phyloP scores from a whole-genome alignment of 1,140 invertebrate species.

The Camponotus pennsylvanicus region DNA sequence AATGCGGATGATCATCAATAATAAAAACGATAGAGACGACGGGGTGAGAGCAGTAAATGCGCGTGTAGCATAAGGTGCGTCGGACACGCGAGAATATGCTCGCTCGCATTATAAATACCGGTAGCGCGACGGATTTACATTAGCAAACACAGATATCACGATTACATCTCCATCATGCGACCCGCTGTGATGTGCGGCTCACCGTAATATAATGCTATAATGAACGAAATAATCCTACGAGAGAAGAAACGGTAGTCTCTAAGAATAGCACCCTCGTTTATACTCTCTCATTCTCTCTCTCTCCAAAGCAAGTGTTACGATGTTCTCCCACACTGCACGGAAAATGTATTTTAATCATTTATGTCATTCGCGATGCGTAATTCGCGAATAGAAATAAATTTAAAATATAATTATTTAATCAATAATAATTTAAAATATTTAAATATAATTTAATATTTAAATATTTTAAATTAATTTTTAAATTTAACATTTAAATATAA shows the following conservation, averaged over 20 bases:
- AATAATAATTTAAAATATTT: too few species aligned
- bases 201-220: conserved; percentile 59
- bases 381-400: background rate
- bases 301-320: conserved; percentile 22
- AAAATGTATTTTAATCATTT: background rate
- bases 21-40: conserved; percentile 41
- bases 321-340: background rate
- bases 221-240: conserved; percentile 65
- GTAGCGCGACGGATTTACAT: conserved; percentile 66
- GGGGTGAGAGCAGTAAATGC: conserved; percentile 2
- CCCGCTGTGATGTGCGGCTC: conserved; percentile 51
- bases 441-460: too few species aligned
- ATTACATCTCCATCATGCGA: conserved; percentile 64
- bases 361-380: background rate
- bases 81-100: conserved; percentile 53
- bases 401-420: too few species aligned
- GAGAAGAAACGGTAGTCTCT: conserved; percentile 41
- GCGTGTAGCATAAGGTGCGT: conserved; percentile 38
- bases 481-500: too few species aligned
- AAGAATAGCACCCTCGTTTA: conserved; percentile 52
- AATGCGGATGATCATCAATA: conserved; percentile 48
- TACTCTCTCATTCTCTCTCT: background rate
- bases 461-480: too few species aligned
- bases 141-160: conserved; percentile 69
- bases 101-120: conserved; percentile 61